Conservation (phyloP, 2,113 vertebrate genomes). For the Oryzias javanicus region DNA sequence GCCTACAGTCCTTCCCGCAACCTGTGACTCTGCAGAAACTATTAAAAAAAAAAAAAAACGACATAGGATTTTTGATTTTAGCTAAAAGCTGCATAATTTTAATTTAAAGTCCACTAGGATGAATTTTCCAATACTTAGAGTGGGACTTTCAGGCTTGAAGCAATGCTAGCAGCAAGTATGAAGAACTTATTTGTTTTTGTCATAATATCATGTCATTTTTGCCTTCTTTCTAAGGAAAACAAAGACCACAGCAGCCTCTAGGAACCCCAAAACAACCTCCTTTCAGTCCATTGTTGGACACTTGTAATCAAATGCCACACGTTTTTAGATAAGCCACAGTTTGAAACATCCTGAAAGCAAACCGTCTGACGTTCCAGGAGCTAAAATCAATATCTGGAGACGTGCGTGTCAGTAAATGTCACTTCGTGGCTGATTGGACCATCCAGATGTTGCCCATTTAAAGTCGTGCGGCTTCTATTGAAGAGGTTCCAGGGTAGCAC, state of each 20-base stretch:
- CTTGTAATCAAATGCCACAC: constrained; percentile 30
- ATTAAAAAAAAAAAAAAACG: too few species aligned
- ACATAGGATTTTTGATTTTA: too few species aligned
- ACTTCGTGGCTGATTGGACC: constrained; percentile 64
- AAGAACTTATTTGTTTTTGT: too few species aligned
- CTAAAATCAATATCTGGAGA: constrained; percentile 51
- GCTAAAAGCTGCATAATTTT: too few species aligned
- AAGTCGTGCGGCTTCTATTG: constrained; percentile 67
- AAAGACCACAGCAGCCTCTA: constrained; percentile 23
- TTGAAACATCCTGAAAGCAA: constrained; percentile 22
- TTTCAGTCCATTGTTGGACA: constrained; percentile 33
- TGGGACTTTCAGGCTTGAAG: too few species aligned
- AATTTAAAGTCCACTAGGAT: too few species aligned
- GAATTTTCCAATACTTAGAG: too few species aligned
- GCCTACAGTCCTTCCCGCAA: too few species aligned
- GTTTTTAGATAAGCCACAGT: constrained; percentile 39
- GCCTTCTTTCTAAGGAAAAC: neutral
- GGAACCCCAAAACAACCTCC: constrained; percentile 37
- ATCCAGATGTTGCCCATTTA: constrained; percentile 66
- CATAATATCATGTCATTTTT: neutral
- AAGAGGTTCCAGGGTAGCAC: constrained; percentile 54
- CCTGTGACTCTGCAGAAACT: too few species aligned
- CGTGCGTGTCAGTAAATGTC: constrained; percentile 66
- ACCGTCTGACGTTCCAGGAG: constrained; percentile 22
- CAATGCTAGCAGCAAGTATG: too few species aligned